Evolutionary conservation across 2,113 vertebrate species (phyloP).

Genomic region (Pipra filicauda): DNA sequence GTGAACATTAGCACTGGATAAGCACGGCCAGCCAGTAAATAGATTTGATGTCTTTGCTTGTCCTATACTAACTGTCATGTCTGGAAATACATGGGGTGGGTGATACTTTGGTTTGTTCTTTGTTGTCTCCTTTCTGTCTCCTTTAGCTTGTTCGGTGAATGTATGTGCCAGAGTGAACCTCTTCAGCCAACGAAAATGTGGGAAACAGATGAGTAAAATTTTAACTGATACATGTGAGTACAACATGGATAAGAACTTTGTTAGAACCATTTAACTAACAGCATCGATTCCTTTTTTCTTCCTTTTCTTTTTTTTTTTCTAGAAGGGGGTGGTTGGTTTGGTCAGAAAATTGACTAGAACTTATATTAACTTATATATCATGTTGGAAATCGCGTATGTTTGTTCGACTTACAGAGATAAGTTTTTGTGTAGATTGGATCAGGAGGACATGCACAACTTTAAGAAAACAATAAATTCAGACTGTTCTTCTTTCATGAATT

Average conservation of each 20-base stretch:
- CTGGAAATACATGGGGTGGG: neutral
- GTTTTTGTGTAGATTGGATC: neutral
- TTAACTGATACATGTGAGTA: neutral
- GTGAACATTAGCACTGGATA: neutral
- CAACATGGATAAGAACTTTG: neutral
- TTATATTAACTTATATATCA: neutral
- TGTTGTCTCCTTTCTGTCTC: neutral
- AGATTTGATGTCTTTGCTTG: neutral
- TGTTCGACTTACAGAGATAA: neutral
- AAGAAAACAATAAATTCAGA: neutral
- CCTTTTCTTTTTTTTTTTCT: accelerated
- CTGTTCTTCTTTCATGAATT: neutral
- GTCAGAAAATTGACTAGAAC: neutral
- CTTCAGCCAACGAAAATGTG: neutral
- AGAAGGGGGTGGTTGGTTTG: neutral
- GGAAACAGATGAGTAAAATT: neutral
- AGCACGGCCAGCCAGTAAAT: neutral
- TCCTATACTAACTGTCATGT: neutral
- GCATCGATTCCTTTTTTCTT: neutral
- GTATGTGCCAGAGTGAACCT: neutral
- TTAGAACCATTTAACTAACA: neutral
- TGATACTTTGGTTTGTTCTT: neutral
- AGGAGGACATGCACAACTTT: neutral
- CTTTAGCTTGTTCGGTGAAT: neutral
- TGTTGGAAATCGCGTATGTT: neutral